phyloP scores from a whole-genome alignment of 1,140 invertebrate species.

The Drosophila oshimai region DNA sequence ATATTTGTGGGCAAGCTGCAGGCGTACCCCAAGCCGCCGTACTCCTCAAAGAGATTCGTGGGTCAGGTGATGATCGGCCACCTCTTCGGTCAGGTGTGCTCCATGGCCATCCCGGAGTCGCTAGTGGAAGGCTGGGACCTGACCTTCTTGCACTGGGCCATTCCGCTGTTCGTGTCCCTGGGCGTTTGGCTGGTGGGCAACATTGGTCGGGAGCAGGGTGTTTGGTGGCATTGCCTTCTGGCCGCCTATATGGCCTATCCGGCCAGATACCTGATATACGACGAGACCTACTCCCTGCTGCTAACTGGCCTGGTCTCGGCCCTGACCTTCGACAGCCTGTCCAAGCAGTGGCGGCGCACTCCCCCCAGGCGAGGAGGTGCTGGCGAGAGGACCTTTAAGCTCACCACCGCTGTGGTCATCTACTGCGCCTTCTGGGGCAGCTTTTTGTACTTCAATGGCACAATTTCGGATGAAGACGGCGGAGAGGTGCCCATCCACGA shows the following conservation, averaged over 20 bases:
- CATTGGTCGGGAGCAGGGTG: conserved; percentile 90
- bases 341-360: conserved; percentile 90
- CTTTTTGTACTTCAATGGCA: conserved; percentile 95
- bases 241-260: conserved; percentile 88
- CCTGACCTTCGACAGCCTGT: conserved; percentile 88
- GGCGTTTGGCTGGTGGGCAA: conserved; percentile 96
- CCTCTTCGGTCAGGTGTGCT: conserved; percentile 90
- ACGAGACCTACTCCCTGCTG: conserved; percentile 87
- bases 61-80: conserved; percentile 91
- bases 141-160: conserved; percentile 87
- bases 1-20: conserved; percentile 87
- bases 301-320: conserved; percentile 86
- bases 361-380: conserved; percentile 84
- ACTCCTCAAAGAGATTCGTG: conserved; percentile 89
- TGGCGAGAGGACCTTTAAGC: conserved; percentile 83
- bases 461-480: conserved; percentile 92
- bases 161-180: conserved; percentile 89
- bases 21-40: conserved; percentile 89
- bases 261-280: conserved; percentile 86
- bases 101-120: conserved; percentile 90
- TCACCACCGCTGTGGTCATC: conserved; percentile 86
- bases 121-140: conserved; percentile 88
- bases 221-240: conserved; percentile 87
- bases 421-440: conserved; percentile 90
- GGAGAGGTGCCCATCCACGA: conserved; percentile 94